Evolutionary conservation across 2,888 invertebrate genomes (phyloP).

Genomic region (Drosophila anomelani): DNA sequence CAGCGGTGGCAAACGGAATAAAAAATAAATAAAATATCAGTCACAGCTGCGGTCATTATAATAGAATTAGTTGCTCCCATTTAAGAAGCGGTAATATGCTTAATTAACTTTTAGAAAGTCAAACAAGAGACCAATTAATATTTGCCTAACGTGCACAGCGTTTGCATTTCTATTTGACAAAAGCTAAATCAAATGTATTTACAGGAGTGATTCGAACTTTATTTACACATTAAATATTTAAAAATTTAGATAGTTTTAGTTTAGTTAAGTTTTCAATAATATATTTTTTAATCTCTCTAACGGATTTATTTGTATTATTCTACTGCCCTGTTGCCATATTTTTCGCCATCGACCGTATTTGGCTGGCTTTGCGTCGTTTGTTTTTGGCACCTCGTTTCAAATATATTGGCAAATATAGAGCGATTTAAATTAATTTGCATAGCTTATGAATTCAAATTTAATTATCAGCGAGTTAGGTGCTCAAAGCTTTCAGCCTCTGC

Average conservation of each 20-base stretch:
- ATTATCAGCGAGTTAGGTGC: slow-evolving; percentile 23
- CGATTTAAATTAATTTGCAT: slow-evolving; percentile 51
- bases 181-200: neutral
- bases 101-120: neutral
- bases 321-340: neutral
- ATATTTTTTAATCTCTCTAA: neutral
- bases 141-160: neutral
- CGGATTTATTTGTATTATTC: neutral
- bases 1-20: slow-evolving; percentile 34
- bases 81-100: neutral
- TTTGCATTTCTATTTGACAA: neutral
- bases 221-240: neutral
- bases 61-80: slow-evolving; percentile 7
- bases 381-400: slow-evolving; percentile 46
- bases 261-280: neutral
- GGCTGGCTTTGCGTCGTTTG: slow-evolving; percentile 17
- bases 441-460: slow-evolving; percentile 40
- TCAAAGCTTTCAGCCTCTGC: slow-evolving; percentile 5
- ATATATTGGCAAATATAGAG: slow-evolving; percentile 62
- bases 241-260: neutral
- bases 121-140: slow-evolving; percentile 1
- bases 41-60: slow-evolving; percentile 12
- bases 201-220: neutral
- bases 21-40: neutral
- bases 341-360: neutral